phyloP scores from a whole-genome alignment of 2,113 vertebrate genomes.

The Hippolais icterina region DNA sequence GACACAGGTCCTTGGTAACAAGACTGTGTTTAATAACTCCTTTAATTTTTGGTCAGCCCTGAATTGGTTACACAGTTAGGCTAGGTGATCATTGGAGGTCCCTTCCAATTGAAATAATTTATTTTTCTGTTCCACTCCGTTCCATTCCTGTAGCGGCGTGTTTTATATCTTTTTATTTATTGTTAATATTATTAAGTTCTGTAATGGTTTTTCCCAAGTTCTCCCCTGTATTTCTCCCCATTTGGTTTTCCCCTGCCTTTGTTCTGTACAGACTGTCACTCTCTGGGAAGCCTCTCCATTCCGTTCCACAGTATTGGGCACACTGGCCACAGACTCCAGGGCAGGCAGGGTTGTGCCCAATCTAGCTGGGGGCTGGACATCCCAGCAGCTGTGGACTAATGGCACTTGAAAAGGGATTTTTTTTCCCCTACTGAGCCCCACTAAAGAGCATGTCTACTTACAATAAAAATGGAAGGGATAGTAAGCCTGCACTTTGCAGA shows the following conservation, averaged over 20 bases:
- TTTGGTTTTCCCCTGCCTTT: no score
- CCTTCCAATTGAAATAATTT: background rate
- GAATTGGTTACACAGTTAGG: background rate
- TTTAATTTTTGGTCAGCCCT: background rate
- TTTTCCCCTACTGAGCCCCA: background rate
- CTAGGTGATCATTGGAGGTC: background rate
- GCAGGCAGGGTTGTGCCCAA: background rate
- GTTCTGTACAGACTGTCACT: no score
- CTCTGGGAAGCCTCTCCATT: no score
- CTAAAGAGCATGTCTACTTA: background rate
- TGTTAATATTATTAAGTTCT: no score
- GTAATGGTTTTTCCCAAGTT: no score
- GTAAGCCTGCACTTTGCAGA: background rate
- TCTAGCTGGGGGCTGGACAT: fast-evolving
- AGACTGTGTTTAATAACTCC: background rate
- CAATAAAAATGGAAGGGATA: background rate
- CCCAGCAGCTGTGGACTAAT: background rate
- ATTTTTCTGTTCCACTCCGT: background rate
- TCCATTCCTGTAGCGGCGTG: no score
- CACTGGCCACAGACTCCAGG: background rate
- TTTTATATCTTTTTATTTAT: no score
- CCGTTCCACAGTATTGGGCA: background rate
- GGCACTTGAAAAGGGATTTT: background rate
- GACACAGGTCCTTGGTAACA: background rate
- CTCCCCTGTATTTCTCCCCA: no score